Percentiles rank a stretch among this genome's conserved stretches.
These are phyloP conservation scores for Gavia stellata DNA, from an alignment of 2,113 vertebrate genomes.

Conservation along the genomic window DNA sequence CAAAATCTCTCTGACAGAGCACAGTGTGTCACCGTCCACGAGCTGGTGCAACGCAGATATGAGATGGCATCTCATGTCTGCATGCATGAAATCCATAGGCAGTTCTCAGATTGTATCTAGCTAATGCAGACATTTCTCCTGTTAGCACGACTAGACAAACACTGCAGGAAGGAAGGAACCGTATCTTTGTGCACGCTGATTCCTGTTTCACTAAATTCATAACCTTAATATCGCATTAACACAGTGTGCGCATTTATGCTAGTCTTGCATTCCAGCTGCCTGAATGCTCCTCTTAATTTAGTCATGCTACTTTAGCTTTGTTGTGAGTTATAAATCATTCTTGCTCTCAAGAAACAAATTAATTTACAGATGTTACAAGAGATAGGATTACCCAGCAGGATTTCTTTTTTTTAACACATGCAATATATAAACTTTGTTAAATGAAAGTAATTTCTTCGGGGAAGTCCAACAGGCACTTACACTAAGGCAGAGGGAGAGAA, in stretches of 20 bases:
- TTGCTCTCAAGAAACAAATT: conserved; percentile 40
- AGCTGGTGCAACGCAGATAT: neutral
- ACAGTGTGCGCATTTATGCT: neutral
- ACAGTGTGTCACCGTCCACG: fast-evolving
- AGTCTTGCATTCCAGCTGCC: conserved; percentile 3
- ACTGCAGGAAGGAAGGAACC: neutral
- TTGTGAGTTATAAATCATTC: conserved; percentile 26
- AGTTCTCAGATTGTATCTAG: neutral
- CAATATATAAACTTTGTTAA: neutral
- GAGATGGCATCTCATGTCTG: neutral
- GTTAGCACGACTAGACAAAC: neutral
- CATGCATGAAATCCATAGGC: fast-evolving
- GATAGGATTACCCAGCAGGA: neutral
- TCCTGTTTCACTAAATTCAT: neutral
- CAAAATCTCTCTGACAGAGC: neutral
- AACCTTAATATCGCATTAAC: neutral
- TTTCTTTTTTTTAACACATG: neutral
- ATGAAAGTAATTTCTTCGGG: conserved; percentile 25
- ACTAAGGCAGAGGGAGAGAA: neutral
- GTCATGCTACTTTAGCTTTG: conserved; percentile 12
- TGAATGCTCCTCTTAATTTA: conserved; percentile 20
- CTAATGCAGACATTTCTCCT: neutral
- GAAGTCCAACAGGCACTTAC: neutral
- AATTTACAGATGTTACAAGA: conserved; percentile 35
- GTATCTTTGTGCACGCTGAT: neutral